Evolutionary conservation across 2,888 invertebrate species (phyloP).

Genomic region (Orthonevra nobilis): DNA sequence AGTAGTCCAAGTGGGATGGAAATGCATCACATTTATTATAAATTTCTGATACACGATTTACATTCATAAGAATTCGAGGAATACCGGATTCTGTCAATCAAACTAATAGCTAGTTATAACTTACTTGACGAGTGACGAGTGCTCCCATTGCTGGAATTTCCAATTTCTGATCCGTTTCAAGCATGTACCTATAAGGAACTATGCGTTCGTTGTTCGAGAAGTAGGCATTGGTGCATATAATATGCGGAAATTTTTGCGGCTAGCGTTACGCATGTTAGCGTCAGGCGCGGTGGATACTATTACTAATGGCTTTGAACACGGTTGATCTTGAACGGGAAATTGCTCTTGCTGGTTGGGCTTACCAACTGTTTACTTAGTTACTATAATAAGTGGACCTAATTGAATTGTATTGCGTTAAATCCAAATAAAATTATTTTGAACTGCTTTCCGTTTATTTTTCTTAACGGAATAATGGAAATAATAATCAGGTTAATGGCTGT

Average conservation of each 20-base stretch:
- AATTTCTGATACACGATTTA: too few species aligned
- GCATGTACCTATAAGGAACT: background rate
- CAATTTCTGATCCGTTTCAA: slow-evolving; percentile 1
- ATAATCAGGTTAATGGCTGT: too few species aligned
- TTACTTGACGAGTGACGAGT: too few species aligned
- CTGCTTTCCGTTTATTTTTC: too few species aligned
- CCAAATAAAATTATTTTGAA: too few species aligned
- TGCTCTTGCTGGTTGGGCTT: background rate
- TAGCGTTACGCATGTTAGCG: slow-evolving; percentile 1
- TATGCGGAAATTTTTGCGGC: slow-evolving; percentile 14
- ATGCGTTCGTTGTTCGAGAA: slow-evolving; percentile 3
- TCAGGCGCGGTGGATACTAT: slow-evolving; percentile 8
- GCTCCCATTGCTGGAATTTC: background rate
- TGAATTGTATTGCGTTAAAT: background rate
- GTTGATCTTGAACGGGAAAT: slow-evolving; percentile 22
- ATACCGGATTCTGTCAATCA: background rate
- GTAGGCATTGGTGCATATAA: too few species aligned
- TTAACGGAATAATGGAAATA: too few species aligned
- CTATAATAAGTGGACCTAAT: background rate
- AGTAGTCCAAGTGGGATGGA: too few species aligned
- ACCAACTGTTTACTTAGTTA: background rate
- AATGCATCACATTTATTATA: too few species aligned
- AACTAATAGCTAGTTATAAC: background rate
- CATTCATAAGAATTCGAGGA: background rate
- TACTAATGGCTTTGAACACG: slow-evolving; percentile 4